These are phyloP conservation scores for Sylvicola fuscatus DNA, from an alignment of 2,888 invertebrate genomes.

Conservation along the genomic window DNA sequence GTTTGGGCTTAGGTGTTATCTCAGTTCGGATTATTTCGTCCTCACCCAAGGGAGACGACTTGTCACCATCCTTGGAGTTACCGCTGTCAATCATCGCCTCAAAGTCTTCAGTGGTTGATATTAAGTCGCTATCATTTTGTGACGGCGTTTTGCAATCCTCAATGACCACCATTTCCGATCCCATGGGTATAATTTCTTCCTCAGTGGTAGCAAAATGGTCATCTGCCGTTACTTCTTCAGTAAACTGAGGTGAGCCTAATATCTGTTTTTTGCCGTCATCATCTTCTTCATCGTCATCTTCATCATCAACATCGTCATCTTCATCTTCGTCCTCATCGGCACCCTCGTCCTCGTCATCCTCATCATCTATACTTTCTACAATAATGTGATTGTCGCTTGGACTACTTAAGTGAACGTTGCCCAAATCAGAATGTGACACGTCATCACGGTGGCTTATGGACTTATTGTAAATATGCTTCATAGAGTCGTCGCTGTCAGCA, in stretches of 20 bases:
- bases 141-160: constrained; percentile 37
- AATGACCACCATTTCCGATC: constrained; percentile 40
- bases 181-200: constrained; percentile 26
- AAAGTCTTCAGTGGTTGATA: constrained; percentile 43
- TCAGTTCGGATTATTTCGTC: no score
- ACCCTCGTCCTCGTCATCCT: constrained; percentile 8
- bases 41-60: constrained; percentile 2
- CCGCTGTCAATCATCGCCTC: constrained; percentile 43
- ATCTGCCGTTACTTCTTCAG: constrained; percentile 27
- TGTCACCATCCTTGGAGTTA: constrained; percentile 29
- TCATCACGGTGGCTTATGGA: constrained; percentile 2
- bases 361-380: constrained; percentile 1
- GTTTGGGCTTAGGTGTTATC: no score
- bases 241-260: constrained; percentile 30
- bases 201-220: constrained; percentile 25
- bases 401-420: background rate
- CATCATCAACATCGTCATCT: constrained; percentile 6
- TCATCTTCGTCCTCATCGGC: no score
- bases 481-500: constrained; percentile 32
- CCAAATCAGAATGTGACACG: background rate
- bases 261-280: constrained; percentile 14
- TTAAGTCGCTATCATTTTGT: constrained; percentile 24
- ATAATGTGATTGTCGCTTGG: constrained; percentile 2
- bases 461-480: constrained; percentile 8
- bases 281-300: constrained; percentile 5